A percentile compares a stretch with the other conserved stretches of the same genome.
Evolutionary conservation across 2,797 vertebrate genomes (phyloP).

Genomic region (Alcedo atthis): DNA sequence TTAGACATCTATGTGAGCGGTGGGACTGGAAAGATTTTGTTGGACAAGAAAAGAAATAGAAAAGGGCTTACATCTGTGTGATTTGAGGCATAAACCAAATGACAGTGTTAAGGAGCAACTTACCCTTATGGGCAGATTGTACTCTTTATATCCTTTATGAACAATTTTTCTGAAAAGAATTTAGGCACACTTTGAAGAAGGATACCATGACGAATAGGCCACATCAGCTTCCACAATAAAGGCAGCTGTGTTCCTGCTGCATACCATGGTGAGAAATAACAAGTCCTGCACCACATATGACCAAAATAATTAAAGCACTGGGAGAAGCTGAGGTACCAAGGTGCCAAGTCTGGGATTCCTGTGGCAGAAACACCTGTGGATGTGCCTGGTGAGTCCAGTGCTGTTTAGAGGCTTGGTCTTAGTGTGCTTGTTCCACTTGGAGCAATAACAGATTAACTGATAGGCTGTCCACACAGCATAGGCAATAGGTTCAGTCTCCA

Average conservation of each 20-base stretch:
- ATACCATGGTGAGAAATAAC: neutral
- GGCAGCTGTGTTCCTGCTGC: neutral
- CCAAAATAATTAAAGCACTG: neutral
- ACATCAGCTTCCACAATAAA: neutral
- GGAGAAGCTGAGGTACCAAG: neutral
- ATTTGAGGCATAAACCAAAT: neutral
- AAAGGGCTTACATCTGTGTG: neutral
- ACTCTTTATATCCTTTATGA: neutral
- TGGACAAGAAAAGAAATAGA: neutral
- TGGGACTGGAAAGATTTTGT: neutral
- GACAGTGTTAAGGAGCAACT: neutral
- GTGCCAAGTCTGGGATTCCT: neutral
- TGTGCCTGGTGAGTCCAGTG: neutral
- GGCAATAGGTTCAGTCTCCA: neutral
- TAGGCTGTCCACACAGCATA: fast-evolving
- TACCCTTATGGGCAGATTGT: neutral
- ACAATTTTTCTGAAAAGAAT: neutral
- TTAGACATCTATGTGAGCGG: neutral
- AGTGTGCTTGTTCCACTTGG: fast-evolving
- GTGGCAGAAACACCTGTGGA: neutral
- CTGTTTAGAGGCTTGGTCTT: neutral
- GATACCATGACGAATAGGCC: neutral
- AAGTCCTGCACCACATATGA: neutral
- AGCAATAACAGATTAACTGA: neutral
- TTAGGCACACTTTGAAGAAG: neutral